Percentiles rank a stretch among this genome's conserved stretches.
phyloP scores from a whole-genome alignment of 53 echinoderm and acorn worm species.

The Holothuria leucospilota region DNA sequence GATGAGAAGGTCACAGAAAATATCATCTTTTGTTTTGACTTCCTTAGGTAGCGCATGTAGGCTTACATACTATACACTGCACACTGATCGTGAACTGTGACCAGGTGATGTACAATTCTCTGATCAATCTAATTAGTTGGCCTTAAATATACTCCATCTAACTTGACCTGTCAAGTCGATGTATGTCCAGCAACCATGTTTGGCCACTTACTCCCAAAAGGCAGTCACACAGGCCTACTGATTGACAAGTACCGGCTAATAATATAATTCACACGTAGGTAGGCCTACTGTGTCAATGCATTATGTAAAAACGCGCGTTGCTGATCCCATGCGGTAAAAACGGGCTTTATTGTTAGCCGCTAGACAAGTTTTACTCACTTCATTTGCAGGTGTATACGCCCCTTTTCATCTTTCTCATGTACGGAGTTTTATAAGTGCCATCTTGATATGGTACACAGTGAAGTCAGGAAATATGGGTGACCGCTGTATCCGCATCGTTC shows the following conservation, averaged over 20 bases:
- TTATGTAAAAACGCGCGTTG: not conserved
- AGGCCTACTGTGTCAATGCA: not conserved
- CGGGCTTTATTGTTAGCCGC: not conserved
- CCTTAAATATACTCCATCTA: not conserved
- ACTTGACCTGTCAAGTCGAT: not conserved
- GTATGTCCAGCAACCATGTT: not conserved
- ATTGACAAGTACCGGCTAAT: constrained; percentile 1
- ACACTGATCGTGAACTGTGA: not conserved
- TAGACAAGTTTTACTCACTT: not conserved
- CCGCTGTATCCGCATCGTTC: not conserved
- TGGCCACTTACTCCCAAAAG: not conserved
- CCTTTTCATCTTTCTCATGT: not conserved
- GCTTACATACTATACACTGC: not conserved
- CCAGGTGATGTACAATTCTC: not conserved
- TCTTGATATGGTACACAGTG: not conserved
- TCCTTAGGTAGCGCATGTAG: not conserved
- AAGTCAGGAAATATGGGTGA: not conserved
- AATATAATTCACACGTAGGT: not conserved
- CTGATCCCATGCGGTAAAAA: not conserved
- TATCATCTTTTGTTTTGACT: no score
- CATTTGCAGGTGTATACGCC: not conserved
- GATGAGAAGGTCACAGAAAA: not conserved
- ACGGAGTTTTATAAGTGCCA: constrained; percentile 1
- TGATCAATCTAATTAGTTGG: not conserved
- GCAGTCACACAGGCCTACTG: not conserved